Evolutionary conservation across 2,113 vertebrate species (phyloP), one percentile per base, ranked within the genome.

Genomic region (Cathartes aura): DNA sequence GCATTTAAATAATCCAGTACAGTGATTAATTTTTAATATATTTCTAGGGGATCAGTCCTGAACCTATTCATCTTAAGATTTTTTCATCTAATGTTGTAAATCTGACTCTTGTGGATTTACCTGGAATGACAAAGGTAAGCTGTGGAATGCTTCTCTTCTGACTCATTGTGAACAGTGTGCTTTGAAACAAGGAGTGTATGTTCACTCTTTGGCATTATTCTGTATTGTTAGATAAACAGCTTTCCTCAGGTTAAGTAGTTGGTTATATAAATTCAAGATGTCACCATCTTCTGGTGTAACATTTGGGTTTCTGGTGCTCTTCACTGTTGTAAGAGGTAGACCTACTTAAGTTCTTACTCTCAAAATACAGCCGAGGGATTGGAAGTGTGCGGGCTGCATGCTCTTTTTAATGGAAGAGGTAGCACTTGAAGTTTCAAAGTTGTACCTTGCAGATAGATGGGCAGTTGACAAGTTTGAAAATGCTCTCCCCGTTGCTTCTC

Each of bases 1-100:
- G 16, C 23, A 29, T 60, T 84, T 70, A 66, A 72, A 32, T 64
- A 90, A 73, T 58, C 12, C 18, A 66, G 15, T 55, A 9, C 8
- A 38, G 5, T 84, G 58, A 71, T 76, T 80, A 17, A 72, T 50
- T 42, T 34, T 84, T 93, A 78, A 93, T 91, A 11, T 72, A 67
- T 97, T 97, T 97, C 20, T 96, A 99, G 99, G 99, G 99, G 23
- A 99, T 99, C 87, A 99, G 99, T 93, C 98, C 99, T 93, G 99
- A 99, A 92, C 99, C 99, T 8, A 99, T 99, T 98, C 99, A 99
- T 92, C 98, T 99, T 82, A 99, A 99, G 98, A 98, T 99, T 96
- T 99, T 99, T 98, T 99, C 99, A 27, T 98, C 99, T 45, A 98
- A 99, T 59, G 99, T 99, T 81, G 99, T 99, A 86, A 99, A 99